Evolutionary conservation across 2,888 invertebrate species (phyloP), one percentile per base, ranked within the genome.

Genomic region (Dryobotodes eremita): DNA sequence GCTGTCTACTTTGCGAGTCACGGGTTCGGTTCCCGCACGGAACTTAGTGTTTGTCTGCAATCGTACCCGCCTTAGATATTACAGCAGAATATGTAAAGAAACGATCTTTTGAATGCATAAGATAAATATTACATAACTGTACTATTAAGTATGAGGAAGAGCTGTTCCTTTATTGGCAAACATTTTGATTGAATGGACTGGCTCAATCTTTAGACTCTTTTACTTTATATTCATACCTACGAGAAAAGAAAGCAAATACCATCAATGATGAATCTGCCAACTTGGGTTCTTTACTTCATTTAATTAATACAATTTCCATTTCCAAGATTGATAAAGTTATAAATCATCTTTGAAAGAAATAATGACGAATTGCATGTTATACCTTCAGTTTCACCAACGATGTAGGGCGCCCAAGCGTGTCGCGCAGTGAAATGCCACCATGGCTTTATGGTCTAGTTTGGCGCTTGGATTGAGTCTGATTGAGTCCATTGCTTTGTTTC

Each of bases 341-440:
- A 55, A 57, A 65, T 65, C 17, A 48, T 66, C 6, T 75, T 68
- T 57, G 2, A 57, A 71, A 70, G 10, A 65, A 70, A 72, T 57
- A 53, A 68, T 31, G 31, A 77, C 59, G 68, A 66, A 79, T 75
- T 75, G 80, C 76, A 70, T 71, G 76, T 31, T 77, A 71, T n/a
- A 72, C 75, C n/a, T n/a, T n/a, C n/a, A n/a, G n/a, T 79, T 85
- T 77, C 75, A 77, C 77, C 73, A 69, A 66, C 83, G 53, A 89
- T 82, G 83, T 84, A 80, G 82, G 82, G 88, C 89, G 85, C 75
- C 80, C 81, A 83, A 89, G 89, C 88, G 85, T 89, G 75, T 86
- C 87, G 70, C 73, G 48, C 71, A 76, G 79, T 78, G 76, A 79
- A 83, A 88, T 80, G 79, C 71, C 65, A 71, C 48, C 72, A 71